Percentiles rank a stretch among this genome's conserved stretches.
Evolutionary conservation across 2,797 vertebrate genomes (phyloP).

Genomic region (Pantherophis vulpinus): DNA sequence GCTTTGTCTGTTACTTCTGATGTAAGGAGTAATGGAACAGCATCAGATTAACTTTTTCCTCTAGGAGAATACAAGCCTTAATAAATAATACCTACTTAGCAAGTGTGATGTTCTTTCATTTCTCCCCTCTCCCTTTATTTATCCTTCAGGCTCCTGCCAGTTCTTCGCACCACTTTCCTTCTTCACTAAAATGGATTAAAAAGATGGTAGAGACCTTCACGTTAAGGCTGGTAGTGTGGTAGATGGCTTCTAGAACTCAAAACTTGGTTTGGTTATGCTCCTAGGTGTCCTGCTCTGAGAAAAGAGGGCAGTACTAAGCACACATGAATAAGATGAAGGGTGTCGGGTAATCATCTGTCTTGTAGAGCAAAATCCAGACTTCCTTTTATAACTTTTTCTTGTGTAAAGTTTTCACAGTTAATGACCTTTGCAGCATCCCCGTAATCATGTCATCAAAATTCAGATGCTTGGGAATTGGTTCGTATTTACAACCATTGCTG

Average conservation of each 20-base stretch:
- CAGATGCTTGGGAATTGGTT: background rate
- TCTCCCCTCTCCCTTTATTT: conserved; percentile 38
- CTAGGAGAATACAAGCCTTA: conserved; percentile 91
- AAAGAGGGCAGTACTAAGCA: background rate
- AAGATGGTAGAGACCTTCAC: background rate
- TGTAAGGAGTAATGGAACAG: conserved; percentile 72
- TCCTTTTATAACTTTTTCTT: background rate
- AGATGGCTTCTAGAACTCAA: background rate
- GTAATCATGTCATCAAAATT: background rate
- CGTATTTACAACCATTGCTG: background rate
- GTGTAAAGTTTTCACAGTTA: background rate
- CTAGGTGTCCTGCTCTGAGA: background rate
- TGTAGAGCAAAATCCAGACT: background rate
- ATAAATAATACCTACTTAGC: conserved; percentile 87
- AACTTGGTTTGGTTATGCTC: background rate
- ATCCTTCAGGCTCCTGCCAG: background rate
- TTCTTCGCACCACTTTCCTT: background rate
- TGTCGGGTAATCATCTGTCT: background rate
- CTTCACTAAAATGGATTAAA: background rate
- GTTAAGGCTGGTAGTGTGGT: background rate
- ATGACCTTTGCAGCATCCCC: background rate
- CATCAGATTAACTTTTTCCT: conserved; percentile 77
- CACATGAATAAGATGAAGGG: no score
- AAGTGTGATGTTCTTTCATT: conserved; percentile 71
- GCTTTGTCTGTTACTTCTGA: conserved; percentile 75